Base-by-base conservation (phyloP, 1,140 invertebrate species). In the Pollicipes pollicipes region DNA sequence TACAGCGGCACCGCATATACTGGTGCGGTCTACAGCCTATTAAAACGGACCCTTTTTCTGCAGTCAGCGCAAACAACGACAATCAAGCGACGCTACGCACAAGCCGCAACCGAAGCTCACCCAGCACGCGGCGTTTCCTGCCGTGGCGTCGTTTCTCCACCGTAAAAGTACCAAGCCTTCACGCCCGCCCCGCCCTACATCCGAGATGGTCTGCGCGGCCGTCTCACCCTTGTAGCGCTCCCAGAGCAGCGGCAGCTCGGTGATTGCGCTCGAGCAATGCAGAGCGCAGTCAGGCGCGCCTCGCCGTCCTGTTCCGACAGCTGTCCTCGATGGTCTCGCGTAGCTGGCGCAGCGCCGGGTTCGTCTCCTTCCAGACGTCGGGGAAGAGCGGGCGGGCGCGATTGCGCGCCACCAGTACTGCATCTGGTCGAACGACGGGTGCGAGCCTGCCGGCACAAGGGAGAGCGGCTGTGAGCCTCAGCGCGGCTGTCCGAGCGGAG, bases 231-330 rank as follows among this genome's bases (percentile, higher is more conserved):
- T 82, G 70, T 82, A 77, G 73, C 80, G 77, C n/a, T 81, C 78
- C 82, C 83, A 84, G 6, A 77, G 74, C 13, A 71, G 66, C n/a
- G 75, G 73, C 72, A 80, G 74, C 24, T 78, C 75, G 29, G 85
- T 81, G 68, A 91, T 85, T 85, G 66, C 95, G 84, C 81, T 96
- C 93, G 82, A 94, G 88, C n/a, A 97, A 97, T 91, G 81, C 93
- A 96, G 0, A 90, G 93, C 4, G 95, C 93, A 0, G 93, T 95
- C 13, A 97, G 82, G 68, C 95, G 85, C 0, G 95, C 95, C 80
- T 98, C 95, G 0, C 94, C 91, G 82, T 98, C 95, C 77, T 95
- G 92, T 85, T 98, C 95, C 95, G n/a, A n/a, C 95, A 98, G 81
- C 93, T 97, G 81, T 97, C 95, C 79, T 96, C 93, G 74, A 94